Percentiles rank a stretch among this genome's conserved stretches.
These are phyloP conservation scores for Sycophila texana DNA, from an alignment of 2,888 invertebrate genomes.

Conservation along the genomic window DNA sequence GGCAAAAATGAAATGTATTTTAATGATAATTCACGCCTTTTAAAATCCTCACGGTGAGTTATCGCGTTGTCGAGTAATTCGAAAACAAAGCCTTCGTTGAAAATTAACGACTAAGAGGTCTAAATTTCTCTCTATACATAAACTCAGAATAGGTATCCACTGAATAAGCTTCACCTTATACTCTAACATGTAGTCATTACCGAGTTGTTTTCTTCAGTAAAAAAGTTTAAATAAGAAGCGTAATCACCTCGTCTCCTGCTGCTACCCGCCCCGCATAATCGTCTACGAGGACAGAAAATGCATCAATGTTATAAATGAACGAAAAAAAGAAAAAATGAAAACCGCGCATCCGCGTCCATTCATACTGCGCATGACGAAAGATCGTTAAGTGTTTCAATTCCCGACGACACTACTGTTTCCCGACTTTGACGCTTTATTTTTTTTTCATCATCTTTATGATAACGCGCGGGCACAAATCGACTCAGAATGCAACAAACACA, in stretches of 20 bases:
- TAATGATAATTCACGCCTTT: background rate
- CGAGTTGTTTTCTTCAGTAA: slow-evolving; percentile 33
- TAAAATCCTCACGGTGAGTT: background rate
- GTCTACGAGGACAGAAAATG: slow-evolving; percentile 8
- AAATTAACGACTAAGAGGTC: slow-evolving; percentile 53
- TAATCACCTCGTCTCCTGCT: slow-evolving; percentile 34
- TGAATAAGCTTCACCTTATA: slow-evolving; percentile 44
- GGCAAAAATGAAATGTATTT: background rate
- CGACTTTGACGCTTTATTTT: background rate
- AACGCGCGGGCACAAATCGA: background rate
- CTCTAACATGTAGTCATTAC: slow-evolving; percentile 42
- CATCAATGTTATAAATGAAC: background rate
- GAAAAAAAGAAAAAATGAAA: background rate
- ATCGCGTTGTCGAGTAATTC: background rate
- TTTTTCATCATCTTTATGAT: slow-evolving; percentile 3
- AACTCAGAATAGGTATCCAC: slow-evolving; percentile 38
- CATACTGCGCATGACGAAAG: slow-evolving; percentile 5
- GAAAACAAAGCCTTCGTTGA: slow-evolving; percentile 30
- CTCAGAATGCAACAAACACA: slow-evolving; percentile 14
- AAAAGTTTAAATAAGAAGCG: background rate
- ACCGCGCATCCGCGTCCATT: slow-evolving; percentile 15
- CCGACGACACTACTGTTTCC: background rate
- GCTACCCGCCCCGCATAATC: slow-evolving; percentile 28
- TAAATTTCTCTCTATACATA: slow-evolving; percentile 52
- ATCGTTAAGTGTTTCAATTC: slow-evolving; percentile 21